These are phyloP conservation scores for Ceyx melanurus DNA, from an alignment of 2,113 vertebrate genomes.

Conservation along the genomic window DNA sequence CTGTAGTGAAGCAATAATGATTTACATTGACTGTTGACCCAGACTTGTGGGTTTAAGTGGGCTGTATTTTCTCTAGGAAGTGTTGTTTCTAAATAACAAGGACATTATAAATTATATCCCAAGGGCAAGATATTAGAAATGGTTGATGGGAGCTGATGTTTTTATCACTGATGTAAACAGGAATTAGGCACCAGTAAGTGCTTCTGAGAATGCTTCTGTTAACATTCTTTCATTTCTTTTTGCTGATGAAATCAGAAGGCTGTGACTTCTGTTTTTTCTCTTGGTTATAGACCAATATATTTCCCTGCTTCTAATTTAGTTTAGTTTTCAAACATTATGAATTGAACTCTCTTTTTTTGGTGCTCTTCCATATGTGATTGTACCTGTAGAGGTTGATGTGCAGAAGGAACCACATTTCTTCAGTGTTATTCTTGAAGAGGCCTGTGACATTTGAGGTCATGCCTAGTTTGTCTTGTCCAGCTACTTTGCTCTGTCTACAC, in stretches of 20 bases:
- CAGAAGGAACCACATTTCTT: not conserved
- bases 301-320: not conserved
- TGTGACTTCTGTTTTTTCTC: slow-evolving; percentile 13
- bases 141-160: slow-evolving; percentile 4
- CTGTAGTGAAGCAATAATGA: not conserved
- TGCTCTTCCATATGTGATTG: not conserved
- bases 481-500: slow-evolving; percentile 11
- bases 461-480: not conserved
- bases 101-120: slow-evolving; percentile 53
- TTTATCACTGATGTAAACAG: slow-evolving; percentile 46
- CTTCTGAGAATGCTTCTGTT: not conserved
- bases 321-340: not conserved
- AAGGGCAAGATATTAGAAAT: slow-evolving; percentile 52
- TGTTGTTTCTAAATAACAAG: slow-evolving; percentile 52
- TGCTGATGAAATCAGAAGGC: not conserved
- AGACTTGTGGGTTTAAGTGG: slow-evolving; percentile 44
- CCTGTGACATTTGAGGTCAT: slow-evolving; percentile 13
- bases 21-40: slow-evolving; percentile 52
- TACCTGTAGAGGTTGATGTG: rapidly evolving
- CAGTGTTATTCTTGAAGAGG: not conserved
- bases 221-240: slow-evolving; percentile 16
- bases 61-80: slow-evolving; percentile 36
- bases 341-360: not conserved
- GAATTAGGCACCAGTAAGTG: slow-evolving; percentile 28
- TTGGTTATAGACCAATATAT: not conserved